Evolutionary conservation across 2,888 invertebrate species (phyloP).

Genomic region (Elegia similella): DNA sequence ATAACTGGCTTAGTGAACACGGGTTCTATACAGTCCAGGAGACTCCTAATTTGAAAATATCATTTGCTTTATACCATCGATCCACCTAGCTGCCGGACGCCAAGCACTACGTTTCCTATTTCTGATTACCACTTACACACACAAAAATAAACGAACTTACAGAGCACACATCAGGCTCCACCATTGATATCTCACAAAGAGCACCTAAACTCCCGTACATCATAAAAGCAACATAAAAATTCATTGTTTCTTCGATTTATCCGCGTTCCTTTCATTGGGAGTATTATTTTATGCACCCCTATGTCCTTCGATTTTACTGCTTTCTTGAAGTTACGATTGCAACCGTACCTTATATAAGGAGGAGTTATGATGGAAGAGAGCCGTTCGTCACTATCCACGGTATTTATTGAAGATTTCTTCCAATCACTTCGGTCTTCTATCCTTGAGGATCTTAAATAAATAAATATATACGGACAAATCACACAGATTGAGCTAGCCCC

Average conservation of each 20-base stretch:
- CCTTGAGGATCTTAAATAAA: no score
- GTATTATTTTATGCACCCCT: constrained; percentile 17
- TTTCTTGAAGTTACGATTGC: constrained; percentile 1
- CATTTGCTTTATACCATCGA: no score
- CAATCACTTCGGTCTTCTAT: no score
- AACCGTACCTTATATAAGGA: constrained; percentile 1
- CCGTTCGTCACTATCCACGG: background rate
- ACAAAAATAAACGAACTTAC: background rate
- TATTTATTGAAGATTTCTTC: background rate
- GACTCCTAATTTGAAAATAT: no score
- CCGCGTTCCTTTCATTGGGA: constrained; percentile 16
- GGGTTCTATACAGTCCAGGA: no score
- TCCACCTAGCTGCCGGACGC: no score
- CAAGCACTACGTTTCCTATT: no score
- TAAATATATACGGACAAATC: no score
- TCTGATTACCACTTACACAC: no score
- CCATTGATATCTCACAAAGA: constrained; percentile 5
- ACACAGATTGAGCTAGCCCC: no score
- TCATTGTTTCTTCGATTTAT: constrained; percentile 12
- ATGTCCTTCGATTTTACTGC: constrained; percentile 5
- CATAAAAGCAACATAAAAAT: constrained; percentile 15
- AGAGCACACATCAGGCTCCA: background rate
- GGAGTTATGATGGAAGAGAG: background rate
- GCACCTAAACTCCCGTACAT: constrained; percentile 4
- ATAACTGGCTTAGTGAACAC: no score